These are phyloP conservation scores for Orthosia gothica DNA, from an alignment of 2,888 invertebrate genomes.

Conservation along the genomic window DNA sequence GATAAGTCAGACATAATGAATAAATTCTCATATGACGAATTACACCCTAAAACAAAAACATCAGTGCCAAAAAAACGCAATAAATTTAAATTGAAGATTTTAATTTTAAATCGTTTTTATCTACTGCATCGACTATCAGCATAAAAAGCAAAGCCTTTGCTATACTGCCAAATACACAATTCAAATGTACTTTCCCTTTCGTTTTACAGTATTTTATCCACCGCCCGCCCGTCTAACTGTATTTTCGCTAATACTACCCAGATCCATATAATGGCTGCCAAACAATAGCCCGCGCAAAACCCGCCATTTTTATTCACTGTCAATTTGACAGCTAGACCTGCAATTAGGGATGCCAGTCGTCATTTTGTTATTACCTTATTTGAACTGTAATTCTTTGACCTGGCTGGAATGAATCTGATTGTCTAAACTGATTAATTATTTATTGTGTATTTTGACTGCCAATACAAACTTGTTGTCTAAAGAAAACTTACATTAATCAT, in stretches of 20 bases:
- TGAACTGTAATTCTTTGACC: slow-evolving; percentile 23
- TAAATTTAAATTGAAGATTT: not conserved
- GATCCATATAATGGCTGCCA: slow-evolving; percentile 41
- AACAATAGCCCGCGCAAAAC: slow-evolving; percentile 44
- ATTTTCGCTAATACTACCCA: slow-evolving; percentile 32
- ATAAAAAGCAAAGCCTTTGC: not conserved
- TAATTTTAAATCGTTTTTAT: not conserved
- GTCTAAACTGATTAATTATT: not conserved
- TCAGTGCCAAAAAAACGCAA: not conserved
- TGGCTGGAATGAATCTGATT: not conserved
- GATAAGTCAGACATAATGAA: not conserved
- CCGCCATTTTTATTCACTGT: slow-evolving; percentile 72
- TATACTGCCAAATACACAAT: slow-evolving; percentile 3
- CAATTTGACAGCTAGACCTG: slow-evolving; percentile 69
- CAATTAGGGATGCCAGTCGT: slow-evolving; percentile 65
- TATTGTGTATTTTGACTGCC: too few relatives aligned
- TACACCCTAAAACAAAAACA: not conserved
- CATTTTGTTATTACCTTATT: slow-evolving; percentile 17
- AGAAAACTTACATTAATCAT: slow-evolving; percentile 15
- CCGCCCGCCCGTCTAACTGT: slow-evolving; percentile 23
- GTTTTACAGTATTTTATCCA: slow-evolving; percentile 43
- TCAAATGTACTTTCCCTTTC: slow-evolving; percentile 24
- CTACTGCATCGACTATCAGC: not conserved
- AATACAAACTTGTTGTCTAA: not conserved
- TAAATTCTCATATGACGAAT: not conserved